Base-by-base conservation (phyloP, 2,113 vertebrate species). In the Passer domesticus region DNA sequence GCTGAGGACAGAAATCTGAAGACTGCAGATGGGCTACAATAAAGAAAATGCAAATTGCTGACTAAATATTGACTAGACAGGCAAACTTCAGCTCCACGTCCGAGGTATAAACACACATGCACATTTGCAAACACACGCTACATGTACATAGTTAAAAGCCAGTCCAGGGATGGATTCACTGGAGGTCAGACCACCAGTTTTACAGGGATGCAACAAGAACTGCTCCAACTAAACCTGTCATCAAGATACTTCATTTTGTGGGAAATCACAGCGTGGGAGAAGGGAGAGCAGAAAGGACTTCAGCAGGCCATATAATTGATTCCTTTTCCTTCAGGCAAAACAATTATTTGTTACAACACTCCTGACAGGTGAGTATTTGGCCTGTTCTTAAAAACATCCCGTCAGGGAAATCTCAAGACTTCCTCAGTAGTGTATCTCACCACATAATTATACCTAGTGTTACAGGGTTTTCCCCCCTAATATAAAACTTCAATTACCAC, bases 51-150 rank as follows among this genome's bases (percentile, higher is more conserved):
- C 44, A 73, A 60, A 62, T 25, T 39, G 63, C 16, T 69, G 41
- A 56, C 50, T 28, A 53, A 52, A 75, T 8, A 33, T 18, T 73
- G 58, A 56, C 67, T 52, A 7, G 81, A 49, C 19, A 67, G 39
- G n/a, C 35, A 59, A 82, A 74, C 3, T 59, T 44, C 44, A 59
- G n/a, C 25, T 60, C 41, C 35, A 53, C 7, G 11, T 12, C 46
- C 4, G 3, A 46, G 44, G 37, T 28, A 60, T 15, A 60, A 52
- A 76, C 2, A 33, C 0, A 22, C 0, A 0, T 1, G 4, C 14
- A 28, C 6, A 0, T 56, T 31, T 83, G 53, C 5, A 7, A 56
- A 56, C 47, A 25, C 10, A 17, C 0, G 0, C 6, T 50, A 4
- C 19, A 63, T 11, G 9, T 33, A 16, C 2, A 2, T 35, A 27